Conservation (phyloP, 2,797 vertebrate species). For the Channallabes apus region DNA sequence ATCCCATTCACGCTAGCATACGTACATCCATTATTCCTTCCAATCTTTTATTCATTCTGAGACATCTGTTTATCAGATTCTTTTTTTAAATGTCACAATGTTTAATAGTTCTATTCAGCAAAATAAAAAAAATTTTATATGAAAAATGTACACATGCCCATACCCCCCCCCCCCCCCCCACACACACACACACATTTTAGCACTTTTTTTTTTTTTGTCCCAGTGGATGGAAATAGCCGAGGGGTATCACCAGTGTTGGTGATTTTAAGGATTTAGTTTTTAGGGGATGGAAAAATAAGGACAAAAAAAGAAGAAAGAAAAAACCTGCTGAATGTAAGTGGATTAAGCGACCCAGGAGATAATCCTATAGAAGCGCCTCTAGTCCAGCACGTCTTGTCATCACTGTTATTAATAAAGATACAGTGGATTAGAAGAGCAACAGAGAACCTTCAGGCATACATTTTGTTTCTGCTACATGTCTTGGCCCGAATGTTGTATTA, state of each 20-base stretch:
- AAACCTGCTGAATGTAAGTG: slow-evolving; percentile 62
- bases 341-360: slow-evolving; percentile 66
- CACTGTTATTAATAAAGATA: slow-evolving; percentile 62
- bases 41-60: slow-evolving; percentile 18
- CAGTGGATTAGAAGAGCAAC: slow-evolving; percentile 56
- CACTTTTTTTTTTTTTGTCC: not conserved
- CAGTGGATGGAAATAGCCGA: slow-evolving; percentile 52
- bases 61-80: slow-evolving; percentile 15
- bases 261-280: slow-evolving; percentile 56
- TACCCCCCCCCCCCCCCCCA: not conserved
- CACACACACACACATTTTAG: not conserved
- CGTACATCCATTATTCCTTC: slow-evolving; percentile 25
- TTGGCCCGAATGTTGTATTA: not conserved
- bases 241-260: slow-evolving; percentile 39
- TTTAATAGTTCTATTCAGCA: not conserved
- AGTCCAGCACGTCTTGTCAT: slow-evolving; percentile 62
- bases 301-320: not conserved
- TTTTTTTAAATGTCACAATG: too few relatives aligned
- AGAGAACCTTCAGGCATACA: slow-evolving; percentile 19
- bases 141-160: not conserved
- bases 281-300: not conserved
- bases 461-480: slow-evolving; percentile 6
- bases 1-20: not conserved
- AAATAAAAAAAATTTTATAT: not conserved
- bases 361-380: slow-evolving; percentile 62